These are phyloP conservation scores for Semaprochilodus insignis DNA, from an alignment of 2,797 vertebrate genomes.

Conservation along the genomic window DNA sequence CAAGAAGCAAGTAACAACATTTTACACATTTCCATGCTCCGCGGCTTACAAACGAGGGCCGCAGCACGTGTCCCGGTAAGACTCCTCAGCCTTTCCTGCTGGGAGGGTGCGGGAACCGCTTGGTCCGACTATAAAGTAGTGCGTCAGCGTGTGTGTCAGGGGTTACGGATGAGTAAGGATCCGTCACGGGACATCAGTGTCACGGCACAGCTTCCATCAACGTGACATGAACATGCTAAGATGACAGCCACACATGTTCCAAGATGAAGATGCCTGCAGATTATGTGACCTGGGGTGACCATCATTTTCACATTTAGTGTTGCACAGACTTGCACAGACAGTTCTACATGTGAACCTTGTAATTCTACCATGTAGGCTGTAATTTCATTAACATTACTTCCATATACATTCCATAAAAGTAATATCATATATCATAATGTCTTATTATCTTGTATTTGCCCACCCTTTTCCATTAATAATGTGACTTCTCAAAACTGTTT, in stretches of 20 bases:
- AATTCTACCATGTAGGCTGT: not conserved
- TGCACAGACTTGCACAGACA: not conserved
- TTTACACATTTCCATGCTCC: slow-evolving; percentile 19
- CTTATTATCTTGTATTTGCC: no score
- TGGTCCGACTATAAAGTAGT: slow-evolving; percentile 4
- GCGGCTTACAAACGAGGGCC: not conserved
- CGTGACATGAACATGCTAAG: slow-evolving; percentile 15
- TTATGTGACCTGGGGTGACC: not conserved
- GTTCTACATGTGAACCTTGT: not conserved
- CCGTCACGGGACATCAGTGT: slow-evolving; percentile 2
- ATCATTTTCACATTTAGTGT: not conserved
- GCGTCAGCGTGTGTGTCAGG: not conserved
- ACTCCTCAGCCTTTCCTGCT: not conserved
- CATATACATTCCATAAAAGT: no score
- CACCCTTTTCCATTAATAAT: no score
- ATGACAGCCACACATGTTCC: slow-evolving; percentile 21
- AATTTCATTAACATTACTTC: not conserved
- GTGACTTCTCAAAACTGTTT: no score
- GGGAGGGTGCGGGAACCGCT: slow-evolving; percentile 12
- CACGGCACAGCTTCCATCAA: slow-evolving; percentile 3
- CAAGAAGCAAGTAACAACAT: slow-evolving; percentile 7
- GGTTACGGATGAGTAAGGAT: slow-evolving; percentile 15
- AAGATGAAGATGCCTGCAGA: slow-evolving; percentile 9
- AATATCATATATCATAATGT: no score
- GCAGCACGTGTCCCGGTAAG: not conserved